Percentiles rank a stretch among this genome's conserved stretches.
phyloP scores from a whole-genome alignment of 1,140 invertebrate genomes.

The Dinothrombium tinctorium region DNA sequence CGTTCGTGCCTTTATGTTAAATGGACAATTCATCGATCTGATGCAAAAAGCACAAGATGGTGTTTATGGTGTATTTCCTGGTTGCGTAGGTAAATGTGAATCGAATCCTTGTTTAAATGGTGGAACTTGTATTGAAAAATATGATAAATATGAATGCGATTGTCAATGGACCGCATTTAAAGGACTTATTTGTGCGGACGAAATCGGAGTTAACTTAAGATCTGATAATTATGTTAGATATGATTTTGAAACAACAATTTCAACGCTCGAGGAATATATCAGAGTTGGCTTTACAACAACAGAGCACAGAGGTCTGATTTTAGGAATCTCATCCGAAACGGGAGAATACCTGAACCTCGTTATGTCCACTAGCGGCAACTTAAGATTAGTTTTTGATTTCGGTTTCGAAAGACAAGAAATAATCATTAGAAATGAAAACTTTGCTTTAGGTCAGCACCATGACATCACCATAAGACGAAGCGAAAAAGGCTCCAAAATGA shows the following conservation, averaged over 20 bases:
- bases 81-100: constrained; percentile 72
- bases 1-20: constrained; percentile 63
- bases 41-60: constrained; percentile 24
- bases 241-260: constrained; percentile 72
- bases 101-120: constrained; percentile 84
- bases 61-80: constrained; percentile 39
- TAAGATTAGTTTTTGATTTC: constrained; percentile 83
- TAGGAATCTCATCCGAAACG: constrained; percentile 63
- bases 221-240: constrained; percentile 70
- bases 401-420: constrained; percentile 86
- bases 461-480: constrained; percentile 58
- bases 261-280: constrained; percentile 73
- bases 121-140: constrained; percentile 79
- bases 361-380: constrained; percentile 78
- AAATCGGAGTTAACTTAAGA: constrained; percentile 82
- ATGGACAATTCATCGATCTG: constrained; percentile 63
- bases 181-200: constrained; percentile 89
- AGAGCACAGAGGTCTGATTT: constrained; percentile 74
- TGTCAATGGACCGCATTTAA: constrained; percentile 93
- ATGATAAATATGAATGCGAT: constrained; percentile 74
- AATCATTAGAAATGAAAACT: constrained; percentile 66
- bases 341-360: constrained; percentile 82
- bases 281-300: constrained; percentile 87
- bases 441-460: constrained; percentile 80
- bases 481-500: constrained; percentile 51